Percentiles rank a stretch among this genome's conserved stretches.
Conservation (phyloP, 2,113 vertebrate species). For the Mystacornis crossleyi region DNA sequence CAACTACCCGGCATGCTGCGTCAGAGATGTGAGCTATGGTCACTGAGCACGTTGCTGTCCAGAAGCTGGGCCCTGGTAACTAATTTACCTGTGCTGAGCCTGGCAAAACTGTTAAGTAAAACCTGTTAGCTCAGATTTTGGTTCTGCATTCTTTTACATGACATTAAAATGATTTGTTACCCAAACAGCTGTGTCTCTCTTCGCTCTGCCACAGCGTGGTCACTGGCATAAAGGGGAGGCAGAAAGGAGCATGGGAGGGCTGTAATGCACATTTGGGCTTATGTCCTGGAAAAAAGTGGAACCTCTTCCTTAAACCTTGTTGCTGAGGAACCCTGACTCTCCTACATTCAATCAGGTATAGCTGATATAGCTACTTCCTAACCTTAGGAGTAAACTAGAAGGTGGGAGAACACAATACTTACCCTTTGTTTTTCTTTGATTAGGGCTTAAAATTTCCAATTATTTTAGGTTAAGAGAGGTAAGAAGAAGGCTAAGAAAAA, state of each 20-base stretch:
- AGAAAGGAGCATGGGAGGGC: neutral
- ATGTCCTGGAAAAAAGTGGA: neutral
- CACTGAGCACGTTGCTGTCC: rapidly evolving
- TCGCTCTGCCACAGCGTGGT: neutral
- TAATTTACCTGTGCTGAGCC: neutral
- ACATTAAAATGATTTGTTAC: neutral
- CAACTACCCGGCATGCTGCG: rapidly evolving
- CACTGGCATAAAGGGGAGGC: neutral
- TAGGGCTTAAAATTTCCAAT: neutral
- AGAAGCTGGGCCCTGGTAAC: neutral
- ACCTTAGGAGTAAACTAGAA: neutral
- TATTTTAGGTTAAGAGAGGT: neutral
- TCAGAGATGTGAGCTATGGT: neutral
- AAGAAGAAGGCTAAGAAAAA: neutral
- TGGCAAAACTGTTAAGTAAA: neutral
- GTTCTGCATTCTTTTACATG: neutral
- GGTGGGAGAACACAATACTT: neutral
- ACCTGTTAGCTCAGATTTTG: neutral
- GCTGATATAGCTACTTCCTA: neutral
- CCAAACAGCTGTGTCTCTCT: neutral
- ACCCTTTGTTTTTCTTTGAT: neutral
- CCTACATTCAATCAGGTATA: neutral
- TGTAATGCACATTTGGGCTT: neutral
- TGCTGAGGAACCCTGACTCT: neutral
- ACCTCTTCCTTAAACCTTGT: rapidly evolving